These are phyloP conservation scores for Cheiracanthium punctorium DNA, from an alignment of 2,888 invertebrate species.

Conservation along the genomic window DNA sequence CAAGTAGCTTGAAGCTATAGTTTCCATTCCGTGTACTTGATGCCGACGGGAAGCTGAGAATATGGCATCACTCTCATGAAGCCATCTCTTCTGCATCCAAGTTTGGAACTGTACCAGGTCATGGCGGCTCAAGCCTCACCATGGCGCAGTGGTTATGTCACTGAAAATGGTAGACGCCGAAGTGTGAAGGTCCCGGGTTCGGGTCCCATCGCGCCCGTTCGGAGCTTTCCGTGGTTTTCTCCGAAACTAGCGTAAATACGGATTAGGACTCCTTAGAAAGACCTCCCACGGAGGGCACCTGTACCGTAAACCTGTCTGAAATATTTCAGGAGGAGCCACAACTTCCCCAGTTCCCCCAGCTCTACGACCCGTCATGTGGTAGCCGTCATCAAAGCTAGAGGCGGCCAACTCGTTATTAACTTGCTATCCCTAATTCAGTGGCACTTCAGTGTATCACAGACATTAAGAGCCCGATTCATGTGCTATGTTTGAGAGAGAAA, in stretches of 20 bases:
- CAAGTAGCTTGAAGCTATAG: neutral
- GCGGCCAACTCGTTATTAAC: neutral
- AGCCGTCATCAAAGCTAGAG: neutral
- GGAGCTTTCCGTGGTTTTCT: neutral
- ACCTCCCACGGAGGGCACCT: too few species aligned
- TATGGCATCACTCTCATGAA: neutral
- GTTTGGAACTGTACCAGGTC: too few species aligned
- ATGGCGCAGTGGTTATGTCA: too few species aligned
- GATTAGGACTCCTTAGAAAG: too few species aligned
- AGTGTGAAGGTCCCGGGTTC: too few species aligned
- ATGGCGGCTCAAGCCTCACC: too few species aligned
- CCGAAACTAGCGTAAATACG: too few species aligned
- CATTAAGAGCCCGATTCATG: too few species aligned
- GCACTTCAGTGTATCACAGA: neutral
- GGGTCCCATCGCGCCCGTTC: neutral
- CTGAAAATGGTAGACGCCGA: too few species aligned
- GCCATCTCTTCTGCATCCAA: neutral
- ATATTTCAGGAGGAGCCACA: too few species aligned
- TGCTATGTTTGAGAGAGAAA: too few species aligned
- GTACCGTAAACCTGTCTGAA: neutral
- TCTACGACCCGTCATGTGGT: neutral
- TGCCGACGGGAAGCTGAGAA: neutral
- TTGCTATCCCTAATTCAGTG: neutral
- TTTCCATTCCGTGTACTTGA: neutral
- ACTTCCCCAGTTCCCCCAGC: neutral